Base-by-base conservation (phyloP, 2,113 vertebrate species). In the Paramormyrops kingsleyae region DNA sequence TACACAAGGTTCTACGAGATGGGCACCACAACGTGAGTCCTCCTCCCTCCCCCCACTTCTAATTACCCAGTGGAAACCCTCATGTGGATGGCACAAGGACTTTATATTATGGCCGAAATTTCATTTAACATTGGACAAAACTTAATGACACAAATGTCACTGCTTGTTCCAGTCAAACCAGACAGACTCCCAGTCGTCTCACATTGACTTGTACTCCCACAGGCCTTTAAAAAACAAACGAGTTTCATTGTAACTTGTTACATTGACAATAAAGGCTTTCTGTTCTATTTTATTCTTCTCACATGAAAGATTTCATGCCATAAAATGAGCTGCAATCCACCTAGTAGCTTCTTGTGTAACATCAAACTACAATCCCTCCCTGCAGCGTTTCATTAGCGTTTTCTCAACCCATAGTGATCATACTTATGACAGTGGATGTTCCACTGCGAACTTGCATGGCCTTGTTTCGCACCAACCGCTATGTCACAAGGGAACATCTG, bases 1-100 rank as follows among this genome's bases (percentile, higher is more conserved):
- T 99, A 12, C 98, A 99, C 96, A 99, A 99, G 94, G 94, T 99
- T 47, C 96, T 99, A 47, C 96, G 98, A 0, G 99, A 99, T 0
- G 99, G 99, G 8, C 99, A 99, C 92, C 97, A 95, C 62, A 99
- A 99, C 0, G 99, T 99, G 96, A 98, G 97, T 94, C 7, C 0
- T 2, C 1, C 24, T 27, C 49, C 47, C 62, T 8, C n/a, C 77
- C 74, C 44, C 15, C 9, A 70, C 3, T 9, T 47, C 46, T 31
- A 4, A 27, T 39, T 77, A 39, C 0, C 70, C 35, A 15, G 0
- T 17, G 70, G 70, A 77, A 35, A 9, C 49, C 44, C 15, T 46
- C 80, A 47, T 52, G 21, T 83, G 21, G n/a, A 24, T 77, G 24
- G 24, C 31, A 77, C 2, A 9, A 6, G 15, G 6, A 46, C 13